Evolutionary conservation across 2,797 vertebrate genomes (phyloP).

Genomic region (Limnodromus scolopaceus): DNA sequence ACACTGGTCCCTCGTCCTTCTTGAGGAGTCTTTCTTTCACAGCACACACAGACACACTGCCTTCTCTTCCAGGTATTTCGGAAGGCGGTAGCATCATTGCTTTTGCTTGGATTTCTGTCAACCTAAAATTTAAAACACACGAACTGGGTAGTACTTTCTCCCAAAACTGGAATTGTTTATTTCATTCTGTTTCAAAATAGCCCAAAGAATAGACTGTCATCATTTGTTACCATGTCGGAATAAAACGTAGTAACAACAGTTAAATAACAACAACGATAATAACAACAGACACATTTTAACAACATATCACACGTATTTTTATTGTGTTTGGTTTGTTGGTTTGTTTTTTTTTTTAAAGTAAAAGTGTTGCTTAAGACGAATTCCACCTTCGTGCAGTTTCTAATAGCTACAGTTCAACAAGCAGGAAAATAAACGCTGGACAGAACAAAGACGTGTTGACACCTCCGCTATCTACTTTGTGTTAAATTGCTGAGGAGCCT

Average conservation of each 20-base stretch:
- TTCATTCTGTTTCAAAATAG: constrained; percentile 36
- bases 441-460: constrained; percentile 36
- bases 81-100: background rate
- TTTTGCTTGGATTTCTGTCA: constrained; percentile 20
- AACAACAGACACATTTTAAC: constrained; percentile 16
- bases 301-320: background rate
- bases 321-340: background rate
- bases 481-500: background rate
- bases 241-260: constrained; percentile 52
- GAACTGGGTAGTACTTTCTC: constrained; percentile 15
- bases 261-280: background rate
- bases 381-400: background rate
- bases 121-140: background rate
- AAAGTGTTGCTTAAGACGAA: background rate
- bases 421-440: constrained; percentile 43
- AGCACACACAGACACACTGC: background rate
- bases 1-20: background rate
- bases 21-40: background rate
- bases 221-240: constrained; percentile 64
- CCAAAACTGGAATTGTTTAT: constrained; percentile 14
- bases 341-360: background rate
- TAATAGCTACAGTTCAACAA: constrained; percentile 34
- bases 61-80: background rate
- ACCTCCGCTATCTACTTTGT: constrained; percentile 15
- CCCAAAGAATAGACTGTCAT: constrained; percentile 56